Base-by-base conservation (phyloP, 2,888 invertebrate genomes). In the Caenorhabditis sulstoni region DNA sequence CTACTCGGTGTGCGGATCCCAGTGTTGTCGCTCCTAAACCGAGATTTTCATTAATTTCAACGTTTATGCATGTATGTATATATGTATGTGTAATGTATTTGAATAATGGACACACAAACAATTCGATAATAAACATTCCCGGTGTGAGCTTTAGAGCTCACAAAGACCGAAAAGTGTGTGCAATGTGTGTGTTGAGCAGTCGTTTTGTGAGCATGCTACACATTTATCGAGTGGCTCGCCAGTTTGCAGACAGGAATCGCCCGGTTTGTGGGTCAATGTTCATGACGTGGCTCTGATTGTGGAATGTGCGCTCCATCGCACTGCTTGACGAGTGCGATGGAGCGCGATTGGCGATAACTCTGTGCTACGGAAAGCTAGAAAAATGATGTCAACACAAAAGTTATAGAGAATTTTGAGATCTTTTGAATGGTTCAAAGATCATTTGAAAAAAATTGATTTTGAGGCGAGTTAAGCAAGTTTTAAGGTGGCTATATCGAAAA, bases 1-100 rank as follows among this genome's bases (percentile, higher is more conserved):
- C 7, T 78, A 73, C 41, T 62, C 71, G 7, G 44, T 35, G 9
- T 78, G 78, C 50, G 78, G 78, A 7, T 70, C 70, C 2, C 78
- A 78, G 39, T 78, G 78, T 39, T 78, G 78, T 23, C 49, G 68
- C 12, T n/a, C 41, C 8, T 75, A 61, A 67, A 23, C 11, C n/a
- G 29, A n/a, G n/a, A n/a, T n/a, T n/a, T n/a, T n/a, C n/a, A n/a
- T n/a, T 22, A 52, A 18, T 41, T 66, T n/a, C 14, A 14, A 52
- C 18, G 18, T 58, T 53, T 55, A 7, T 29, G 29, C 29, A 29
- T 29, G 29, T 7, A 5, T 29, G 29, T 29, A 29, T 7, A 35
- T 53, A 65, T 39, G 14, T 47, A 47, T 47, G 14, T 9, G 7
- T 47, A 18, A 16, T 47, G 7, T 41, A 41, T 47, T 47, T 47